These are phyloP conservation scores for Cichladusa arquata DNA, from an alignment of 2,113 vertebrate genomes.

Conservation along the genomic window DNA sequence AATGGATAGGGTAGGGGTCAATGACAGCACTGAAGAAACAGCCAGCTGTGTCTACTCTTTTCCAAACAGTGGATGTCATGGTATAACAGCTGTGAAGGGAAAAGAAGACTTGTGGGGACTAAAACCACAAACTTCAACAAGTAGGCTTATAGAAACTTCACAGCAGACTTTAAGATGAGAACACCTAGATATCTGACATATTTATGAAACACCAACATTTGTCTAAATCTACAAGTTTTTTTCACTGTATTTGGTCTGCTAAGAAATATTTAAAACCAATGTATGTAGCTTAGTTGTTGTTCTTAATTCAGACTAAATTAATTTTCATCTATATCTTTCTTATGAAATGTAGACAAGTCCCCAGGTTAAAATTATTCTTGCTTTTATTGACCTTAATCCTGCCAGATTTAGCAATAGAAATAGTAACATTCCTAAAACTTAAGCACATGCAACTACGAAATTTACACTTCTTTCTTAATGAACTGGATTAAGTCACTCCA, in stretches of 20 bases:
- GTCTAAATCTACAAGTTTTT: background rate
- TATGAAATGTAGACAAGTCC: background rate
- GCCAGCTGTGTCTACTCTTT: background rate
- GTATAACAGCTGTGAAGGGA: background rate
- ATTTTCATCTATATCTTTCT: background rate
- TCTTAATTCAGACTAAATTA: background rate
- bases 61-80: background rate
- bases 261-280: background rate
- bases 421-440: background rate
- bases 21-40: background rate
- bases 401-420: background rate
- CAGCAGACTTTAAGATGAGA: background rate
- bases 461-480: background rate
- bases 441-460: background rate
- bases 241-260: background rate
- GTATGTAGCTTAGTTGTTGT: background rate
- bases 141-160: background rate
- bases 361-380: background rate
- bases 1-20: conserved; percentile 14
- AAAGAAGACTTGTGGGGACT: background rate
- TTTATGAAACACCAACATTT: background rate
- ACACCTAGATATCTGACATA: background rate
- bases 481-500: background rate
- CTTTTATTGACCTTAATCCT: background rate
- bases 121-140: background rate